Conservation (phyloP, 2,888 invertebrate species). For the Drosophila picticornis region DNA sequence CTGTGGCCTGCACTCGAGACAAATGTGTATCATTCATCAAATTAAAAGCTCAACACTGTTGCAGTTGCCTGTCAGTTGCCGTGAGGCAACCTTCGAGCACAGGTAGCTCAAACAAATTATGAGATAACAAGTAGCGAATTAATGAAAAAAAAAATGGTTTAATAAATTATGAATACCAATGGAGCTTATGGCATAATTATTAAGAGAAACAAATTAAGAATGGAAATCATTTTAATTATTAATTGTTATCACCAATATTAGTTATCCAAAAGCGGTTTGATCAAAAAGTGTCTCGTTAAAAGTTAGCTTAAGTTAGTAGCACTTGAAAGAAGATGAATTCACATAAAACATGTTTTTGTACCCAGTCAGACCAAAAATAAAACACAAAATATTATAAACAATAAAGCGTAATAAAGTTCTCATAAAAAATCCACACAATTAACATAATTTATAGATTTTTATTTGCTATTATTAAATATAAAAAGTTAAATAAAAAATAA, state of each 20-base stretch:
- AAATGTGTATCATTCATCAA: constrained; percentile 81
- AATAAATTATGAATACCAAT: background rate
- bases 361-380: too few species aligned
- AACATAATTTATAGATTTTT: too few species aligned
- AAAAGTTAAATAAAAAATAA: background rate
- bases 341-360: background rate
- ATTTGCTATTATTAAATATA: too few species aligned
- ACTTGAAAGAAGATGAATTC: background rate
- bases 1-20: constrained; percentile 73
- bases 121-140: background rate
- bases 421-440: too few species aligned
- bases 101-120: constrained; percentile 38
- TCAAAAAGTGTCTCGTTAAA: background rate
- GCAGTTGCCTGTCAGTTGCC: constrained; percentile 68
- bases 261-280: background rate
- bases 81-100: constrained; percentile 56
- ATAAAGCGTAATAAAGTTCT: too few species aligned
- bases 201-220: background rate
- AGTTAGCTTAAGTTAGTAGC: background rate
- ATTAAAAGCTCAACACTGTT: constrained; percentile 76
- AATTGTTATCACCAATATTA: background rate
- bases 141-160: background rate
- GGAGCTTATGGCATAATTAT: background rate
- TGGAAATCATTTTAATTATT: background rate
- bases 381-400: too few species aligned